These are phyloP conservation scores for Urechis unicinctus DNA, from an alignment of 2,888 invertebrate species.

Conservation along the genomic window DNA sequence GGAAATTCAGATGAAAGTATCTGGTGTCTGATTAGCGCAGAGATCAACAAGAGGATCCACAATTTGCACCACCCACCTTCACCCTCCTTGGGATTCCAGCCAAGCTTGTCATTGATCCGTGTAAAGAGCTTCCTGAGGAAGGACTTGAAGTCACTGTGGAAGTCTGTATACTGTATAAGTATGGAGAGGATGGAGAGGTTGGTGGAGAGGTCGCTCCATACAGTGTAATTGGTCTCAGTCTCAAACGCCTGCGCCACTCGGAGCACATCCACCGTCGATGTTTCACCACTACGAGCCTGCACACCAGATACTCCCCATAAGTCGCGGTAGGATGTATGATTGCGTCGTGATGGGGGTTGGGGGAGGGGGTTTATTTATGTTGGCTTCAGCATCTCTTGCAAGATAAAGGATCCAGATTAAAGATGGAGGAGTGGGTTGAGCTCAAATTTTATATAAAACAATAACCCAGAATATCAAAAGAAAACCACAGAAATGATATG, in stretches of 20 bases:
- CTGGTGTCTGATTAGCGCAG: too few relatives aligned
- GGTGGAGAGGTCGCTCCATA: conserved; percentile 66
- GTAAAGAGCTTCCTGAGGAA: conserved; percentile 70
- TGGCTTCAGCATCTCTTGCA: too few relatives aligned
- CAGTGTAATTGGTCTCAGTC: conserved; percentile 84
- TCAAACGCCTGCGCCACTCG: conserved; percentile 77
- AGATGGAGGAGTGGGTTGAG: too few relatives aligned
- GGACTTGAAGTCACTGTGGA: conserved; percentile 65
- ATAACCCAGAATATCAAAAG: background rate
- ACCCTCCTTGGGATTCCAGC: conserved; percentile 75
- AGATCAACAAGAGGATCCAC: too few relatives aligned
- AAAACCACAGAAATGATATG: too few relatives aligned
- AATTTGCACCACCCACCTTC: conserved; percentile 65
- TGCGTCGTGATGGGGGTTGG: too few relatives aligned
- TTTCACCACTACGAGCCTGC: conserved; percentile 66
- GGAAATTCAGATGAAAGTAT: too few relatives aligned
- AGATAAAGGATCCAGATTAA: too few relatives aligned
- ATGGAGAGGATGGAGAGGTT: conserved; percentile 71
- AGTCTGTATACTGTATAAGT: conserved; percentile 73
- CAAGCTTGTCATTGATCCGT: conserved; percentile 67
- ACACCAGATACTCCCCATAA: conserved; percentile 2
- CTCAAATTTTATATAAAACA: background rate
- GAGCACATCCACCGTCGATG: conserved; percentile 71
- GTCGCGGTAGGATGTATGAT: too few relatives aligned
- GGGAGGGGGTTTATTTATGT: too few relatives aligned